phyloP scores from a whole-genome alignment of 2,888 invertebrate genomes.

The Alsophila aescularia region DNA sequence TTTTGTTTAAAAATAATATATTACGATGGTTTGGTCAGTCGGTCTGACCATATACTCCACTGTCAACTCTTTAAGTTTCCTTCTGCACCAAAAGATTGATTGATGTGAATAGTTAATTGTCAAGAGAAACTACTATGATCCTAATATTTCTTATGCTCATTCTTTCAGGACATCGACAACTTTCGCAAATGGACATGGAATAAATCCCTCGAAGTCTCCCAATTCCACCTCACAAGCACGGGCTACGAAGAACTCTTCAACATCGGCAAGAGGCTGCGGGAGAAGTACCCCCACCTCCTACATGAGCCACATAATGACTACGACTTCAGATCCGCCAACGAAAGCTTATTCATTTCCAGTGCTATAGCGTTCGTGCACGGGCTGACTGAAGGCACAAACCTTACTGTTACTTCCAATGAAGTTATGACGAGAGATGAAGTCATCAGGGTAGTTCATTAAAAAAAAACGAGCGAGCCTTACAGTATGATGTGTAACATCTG shows the following conservation, averaged over 20 bases:
- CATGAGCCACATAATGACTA: slow-evolving; percentile 67
- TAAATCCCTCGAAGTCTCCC: slow-evolving; percentile 81
- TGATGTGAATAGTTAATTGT: no score
- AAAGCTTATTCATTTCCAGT: slow-evolving; percentile 85
- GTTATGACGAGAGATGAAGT: slow-evolving; percentile 57
- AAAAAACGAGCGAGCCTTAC: no score
- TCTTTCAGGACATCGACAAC: slow-evolving; percentile 85
- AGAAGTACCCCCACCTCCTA: slow-evolving; percentile 70
- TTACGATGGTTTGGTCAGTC: no score
- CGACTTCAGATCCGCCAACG: slow-evolving; percentile 86
- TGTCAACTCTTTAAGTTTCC: no score
- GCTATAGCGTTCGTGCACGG: slow-evolving; percentile 83
- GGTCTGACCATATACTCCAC: no score
- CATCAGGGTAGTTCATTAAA: slow-evolving; percentile 68
- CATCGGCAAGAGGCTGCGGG: slow-evolving; percentile 75
- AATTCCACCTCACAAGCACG: slow-evolving; percentile 83
- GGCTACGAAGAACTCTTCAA: slow-evolving; percentile 87
- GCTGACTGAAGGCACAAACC: slow-evolving; percentile 52
- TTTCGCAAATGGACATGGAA: slow-evolving; percentile 88
- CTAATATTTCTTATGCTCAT: no score
- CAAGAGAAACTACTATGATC: no score
- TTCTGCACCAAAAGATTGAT: no score
- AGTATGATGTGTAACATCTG: no score
- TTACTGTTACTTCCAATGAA: slow-evolving; percentile 53
- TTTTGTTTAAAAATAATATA: no score